Percentiles rank a stretch among this genome's conserved stretches.
phyloP scores from a whole-genome alignment of 2,888 invertebrate species.

The Ennomos erosarius region DNA sequence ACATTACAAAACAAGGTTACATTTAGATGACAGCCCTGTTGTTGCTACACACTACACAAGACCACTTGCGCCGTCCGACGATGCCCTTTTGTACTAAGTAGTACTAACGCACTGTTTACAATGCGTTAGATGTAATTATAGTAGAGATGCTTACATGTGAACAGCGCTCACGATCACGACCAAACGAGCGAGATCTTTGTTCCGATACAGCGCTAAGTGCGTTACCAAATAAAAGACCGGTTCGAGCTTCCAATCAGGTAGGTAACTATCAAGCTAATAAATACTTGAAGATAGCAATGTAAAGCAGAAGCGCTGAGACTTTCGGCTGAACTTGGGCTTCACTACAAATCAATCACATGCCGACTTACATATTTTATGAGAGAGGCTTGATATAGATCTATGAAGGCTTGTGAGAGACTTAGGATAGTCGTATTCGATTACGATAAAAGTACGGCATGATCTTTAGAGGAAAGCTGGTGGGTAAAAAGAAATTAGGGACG shows the following conservation, averaged over 20 bases:
- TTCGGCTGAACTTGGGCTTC: constrained; percentile 16
- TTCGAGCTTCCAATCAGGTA: constrained; percentile 31
- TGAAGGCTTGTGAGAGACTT: constrained; percentile 27
- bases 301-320: constrained; percentile 24
- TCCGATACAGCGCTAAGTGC: constrained; percentile 48
- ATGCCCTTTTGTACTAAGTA: constrained; percentile 45
- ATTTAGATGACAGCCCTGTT: constrained; percentile 46
- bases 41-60: constrained; percentile 6
- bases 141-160: constrained; percentile 56
- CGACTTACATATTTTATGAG: constrained; percentile 26
- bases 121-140: constrained; percentile 74
- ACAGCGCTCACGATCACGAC: constrained; percentile 64
- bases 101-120: constrained; percentile 64
- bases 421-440: constrained; percentile 16
- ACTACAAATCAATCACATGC: constrained; percentile 33
- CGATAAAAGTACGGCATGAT: constrained; percentile 7
- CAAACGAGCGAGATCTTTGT: constrained; percentile 47
- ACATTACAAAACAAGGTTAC: not conserved
- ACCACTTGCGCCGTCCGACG: constrained; percentile 37
- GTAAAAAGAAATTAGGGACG: too few relatives aligned
- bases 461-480: not conserved
- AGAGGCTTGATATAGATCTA: too few relatives aligned
- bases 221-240: constrained; percentile 38
- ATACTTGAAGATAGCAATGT: constrained; percentile 30
- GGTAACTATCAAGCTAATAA: constrained; percentile 22